Base-by-base conservation (phyloP, 2,113 vertebrate genomes). In the Macquaria australasica region DNA sequence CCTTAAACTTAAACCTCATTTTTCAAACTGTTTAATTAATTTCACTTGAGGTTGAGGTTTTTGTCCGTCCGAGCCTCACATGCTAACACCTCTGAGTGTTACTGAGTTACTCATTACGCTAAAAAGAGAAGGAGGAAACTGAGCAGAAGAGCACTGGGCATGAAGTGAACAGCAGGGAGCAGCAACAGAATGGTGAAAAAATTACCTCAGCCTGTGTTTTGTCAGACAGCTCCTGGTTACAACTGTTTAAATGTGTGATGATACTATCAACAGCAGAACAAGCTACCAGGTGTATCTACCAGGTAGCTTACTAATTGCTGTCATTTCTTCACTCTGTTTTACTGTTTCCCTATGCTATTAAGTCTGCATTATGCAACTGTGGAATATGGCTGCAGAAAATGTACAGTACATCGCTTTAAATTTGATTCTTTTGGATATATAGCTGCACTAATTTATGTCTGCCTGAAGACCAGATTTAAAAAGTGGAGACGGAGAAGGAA, bases 151-250 rank as follows among this genome's bases (percentile, higher is more conserved):
- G 81, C 72, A 60, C 28, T 55, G 0, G 56, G 80, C 51, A 67
- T 81, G 5, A 67, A 79, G 71, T 75, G 72, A 86, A 82, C 88
- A 89, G 81, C 66, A 89, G 82, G 39, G 77, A 77, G 83, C 87
- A 89, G 79, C 70, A 87, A 56, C 62, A 84, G 60, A 88, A 80
- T 75, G 45, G 21, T 72, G 58, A 71, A 80, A 72, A 76, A 74
- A 66, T 7, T 48, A 43, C 31, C 66, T 58, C 37, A 48, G 43
- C 14, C 48, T 81, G 48, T 20, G 41, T 77, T 87, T 34, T 10
- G 39, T 68, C n/a, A 81, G 21, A 76, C 48, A 62, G 16, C 60
- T 73, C 4, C 34, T 43, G 23, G 25, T 62, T 67, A 20, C 18
- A 69, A 34, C 45, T 28, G 20, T 55, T 55, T 73, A 34, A 67